A percentile compares a stretch with the other conserved stretches of the same genome.
Conservation (phyloP, 2,888 invertebrate genomes). For the Gerosis bhagava region DNA sequence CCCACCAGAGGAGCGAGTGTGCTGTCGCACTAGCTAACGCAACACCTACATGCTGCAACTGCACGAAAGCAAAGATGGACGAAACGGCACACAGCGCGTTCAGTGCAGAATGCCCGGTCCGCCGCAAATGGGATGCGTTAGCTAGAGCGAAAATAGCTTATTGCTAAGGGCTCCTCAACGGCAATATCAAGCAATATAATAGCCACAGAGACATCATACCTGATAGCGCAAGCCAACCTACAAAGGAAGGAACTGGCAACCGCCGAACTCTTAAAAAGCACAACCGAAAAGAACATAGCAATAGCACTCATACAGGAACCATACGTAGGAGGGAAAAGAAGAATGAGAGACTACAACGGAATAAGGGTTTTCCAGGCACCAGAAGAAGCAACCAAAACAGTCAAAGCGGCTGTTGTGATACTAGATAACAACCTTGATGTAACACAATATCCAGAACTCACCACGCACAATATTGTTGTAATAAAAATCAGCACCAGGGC, state of each 20-base stretch:
- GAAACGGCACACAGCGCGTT: not conserved
- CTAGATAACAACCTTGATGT: not conserved
- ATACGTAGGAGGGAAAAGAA: not conserved
- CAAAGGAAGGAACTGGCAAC: conserved; percentile 3
- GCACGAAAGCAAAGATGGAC: not conserved
- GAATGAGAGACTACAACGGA: not conserved
- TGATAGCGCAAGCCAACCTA: conserved; percentile 5
- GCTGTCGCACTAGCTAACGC: no score
- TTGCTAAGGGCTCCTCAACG: not conserved
- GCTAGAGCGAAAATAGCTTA: not conserved
- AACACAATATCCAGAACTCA: not conserved
- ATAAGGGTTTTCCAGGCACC: not conserved
- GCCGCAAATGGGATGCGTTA: not conserved
- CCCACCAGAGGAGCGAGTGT: conserved; percentile 15
- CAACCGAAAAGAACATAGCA: not conserved
- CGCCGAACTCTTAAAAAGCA: conserved; percentile 3
- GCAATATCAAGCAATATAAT: not conserved
- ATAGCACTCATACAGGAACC: conserved; percentile 20
- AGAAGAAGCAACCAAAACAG: not conserved
- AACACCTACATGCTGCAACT: not conserved
- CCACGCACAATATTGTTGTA: not conserved
- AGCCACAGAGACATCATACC: no score
- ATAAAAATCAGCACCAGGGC: not conserved
- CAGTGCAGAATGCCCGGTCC: not conserved
- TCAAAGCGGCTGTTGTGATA: not conserved